phyloP scores from a whole-genome alignment of 2,113 vertebrate species.

The Odocoileus hemionus region DNA sequence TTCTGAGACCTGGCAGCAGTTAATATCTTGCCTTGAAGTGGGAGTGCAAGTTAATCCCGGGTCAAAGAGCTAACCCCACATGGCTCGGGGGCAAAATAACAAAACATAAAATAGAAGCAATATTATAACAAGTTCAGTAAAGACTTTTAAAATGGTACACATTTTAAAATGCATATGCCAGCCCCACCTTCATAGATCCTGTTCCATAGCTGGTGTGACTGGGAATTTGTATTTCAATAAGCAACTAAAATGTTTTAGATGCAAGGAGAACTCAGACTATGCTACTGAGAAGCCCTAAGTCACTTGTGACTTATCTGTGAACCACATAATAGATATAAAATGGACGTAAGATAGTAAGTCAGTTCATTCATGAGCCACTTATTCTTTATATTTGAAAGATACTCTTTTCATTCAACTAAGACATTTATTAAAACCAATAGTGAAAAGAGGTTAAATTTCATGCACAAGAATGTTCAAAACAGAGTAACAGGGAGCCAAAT shows the following conservation, averaged over 20 bases:
- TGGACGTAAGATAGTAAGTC: not conserved
- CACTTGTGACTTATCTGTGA: not conserved
- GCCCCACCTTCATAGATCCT: not conserved
- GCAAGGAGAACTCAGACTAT: not conserved
- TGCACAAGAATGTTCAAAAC: not conserved
- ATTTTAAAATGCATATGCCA: not conserved
- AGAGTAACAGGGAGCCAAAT: not conserved
- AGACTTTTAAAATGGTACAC: not conserved
- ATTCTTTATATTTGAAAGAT: not conserved
- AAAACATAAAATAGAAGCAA: not conserved
- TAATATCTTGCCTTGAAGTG: not conserved
- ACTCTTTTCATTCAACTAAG: slow-evolving; percentile 19
- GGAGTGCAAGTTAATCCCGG: fast-evolving
- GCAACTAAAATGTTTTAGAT: not conserved
- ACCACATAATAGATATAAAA: not conserved
- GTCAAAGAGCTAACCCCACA: not conserved
- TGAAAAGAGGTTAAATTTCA: slow-evolving; percentile 25
- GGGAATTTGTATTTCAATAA: slow-evolving; percentile 29
- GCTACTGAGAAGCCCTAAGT: not conserved
- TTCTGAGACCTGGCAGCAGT: not conserved
- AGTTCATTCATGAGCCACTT: not conserved
- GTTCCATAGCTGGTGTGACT: not conserved
- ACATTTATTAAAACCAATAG: not conserved
- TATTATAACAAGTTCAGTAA: not conserved
- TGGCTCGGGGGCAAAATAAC: not conserved